Base-by-base conservation (phyloP, 1,140 invertebrate genomes). In the Diprion similis region DNA sequence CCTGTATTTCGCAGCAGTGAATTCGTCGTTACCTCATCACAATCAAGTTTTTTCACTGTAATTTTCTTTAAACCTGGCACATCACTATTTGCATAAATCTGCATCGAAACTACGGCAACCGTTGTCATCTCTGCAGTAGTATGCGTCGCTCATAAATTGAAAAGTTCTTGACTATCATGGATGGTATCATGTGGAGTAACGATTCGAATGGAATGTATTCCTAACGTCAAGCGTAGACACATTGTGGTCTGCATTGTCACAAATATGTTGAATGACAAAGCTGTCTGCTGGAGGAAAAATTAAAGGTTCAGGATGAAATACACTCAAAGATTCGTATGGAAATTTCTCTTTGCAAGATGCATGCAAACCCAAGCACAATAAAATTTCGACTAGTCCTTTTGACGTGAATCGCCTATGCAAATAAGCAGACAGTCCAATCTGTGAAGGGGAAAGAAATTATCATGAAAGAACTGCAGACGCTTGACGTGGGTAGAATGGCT, bases 121-220 rank as follows among this genome's bases (percentile, higher is more conserved):
- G 51, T 8, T 17, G 51, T 8, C 51, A 59, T 59, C n/a, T 13
- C 51, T 59, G 51, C 51, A 8, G 51, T 8, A 59, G 51, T 59
- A 59, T 4, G 51, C 9, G 9, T 59, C n/a, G 51, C 9, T 59
- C 51, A 9, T 59, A 59, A 17, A 6, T 8, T 59, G 11, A 17
- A 59, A 15, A 59, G 7, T 59, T 13, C 4, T 59, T 59, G 9
- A 59, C 51, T 59, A 17, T 59, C 51, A 67, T 79, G 75, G 71
- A 82, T 78, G 68, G 82, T 76, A 74, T 73, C 0, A 80, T 81
- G 82, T 70, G 81, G 79, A 82, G 82, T 82, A 72, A 85, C 71
- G 78, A 82, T 80, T 81, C 82, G 74, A 76, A 78, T 79, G 79
- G 46, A 78, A 78, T 68, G 76, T 81, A 68, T 47, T 68, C 13